A percentile compares a stretch with the other conserved stretches of the same genome.
Conservation (phyloP, 2,797 vertebrate genomes). For the Salmo trutta region DNA sequence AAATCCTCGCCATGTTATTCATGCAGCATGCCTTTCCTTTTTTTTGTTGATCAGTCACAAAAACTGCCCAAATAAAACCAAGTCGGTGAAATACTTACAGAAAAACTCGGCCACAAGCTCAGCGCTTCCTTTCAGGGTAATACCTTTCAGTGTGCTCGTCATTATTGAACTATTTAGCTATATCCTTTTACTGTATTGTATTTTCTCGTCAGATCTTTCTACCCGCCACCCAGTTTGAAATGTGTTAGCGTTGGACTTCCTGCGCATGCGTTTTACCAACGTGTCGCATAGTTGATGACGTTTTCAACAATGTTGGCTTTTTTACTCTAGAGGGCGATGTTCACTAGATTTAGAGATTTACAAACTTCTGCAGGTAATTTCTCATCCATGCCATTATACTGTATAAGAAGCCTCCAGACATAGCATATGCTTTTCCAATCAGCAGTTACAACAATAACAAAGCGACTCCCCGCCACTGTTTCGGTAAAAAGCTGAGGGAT, state of each 20-base stretch:
- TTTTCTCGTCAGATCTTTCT: neutral
- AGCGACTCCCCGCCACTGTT: no score
- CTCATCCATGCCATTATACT: no score
- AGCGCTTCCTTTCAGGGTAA: slow-evolving; percentile 89
- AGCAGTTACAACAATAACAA: no score
- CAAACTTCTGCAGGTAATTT: no score
- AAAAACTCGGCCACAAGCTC: slow-evolving; percentile 93
- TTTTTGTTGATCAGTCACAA: neutral
- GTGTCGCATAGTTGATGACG: slow-evolving; percentile 48
- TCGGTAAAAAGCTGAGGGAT: no score
- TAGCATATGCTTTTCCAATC: no score
- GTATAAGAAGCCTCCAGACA: no score
- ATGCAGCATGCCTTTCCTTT: neutral
- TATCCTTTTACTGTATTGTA: neutral
- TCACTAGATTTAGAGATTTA: no score
- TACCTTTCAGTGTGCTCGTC: slow-evolving; percentile 80
- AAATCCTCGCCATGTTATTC: neutral
- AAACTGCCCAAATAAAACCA: neutral
- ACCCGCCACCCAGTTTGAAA: slow-evolving; percentile 77
- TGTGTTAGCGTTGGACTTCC: neutral
- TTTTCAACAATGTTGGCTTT: neutral
- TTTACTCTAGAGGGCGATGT: neutral
- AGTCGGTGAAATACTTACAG: slow-evolving; percentile 75
- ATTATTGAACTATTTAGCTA: slow-evolving; percentile 43
- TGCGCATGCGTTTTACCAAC: slow-evolving; percentile 46